Conservation (phyloP, 2,888 invertebrate genomes). For the Odiellus spinosus region DNA sequence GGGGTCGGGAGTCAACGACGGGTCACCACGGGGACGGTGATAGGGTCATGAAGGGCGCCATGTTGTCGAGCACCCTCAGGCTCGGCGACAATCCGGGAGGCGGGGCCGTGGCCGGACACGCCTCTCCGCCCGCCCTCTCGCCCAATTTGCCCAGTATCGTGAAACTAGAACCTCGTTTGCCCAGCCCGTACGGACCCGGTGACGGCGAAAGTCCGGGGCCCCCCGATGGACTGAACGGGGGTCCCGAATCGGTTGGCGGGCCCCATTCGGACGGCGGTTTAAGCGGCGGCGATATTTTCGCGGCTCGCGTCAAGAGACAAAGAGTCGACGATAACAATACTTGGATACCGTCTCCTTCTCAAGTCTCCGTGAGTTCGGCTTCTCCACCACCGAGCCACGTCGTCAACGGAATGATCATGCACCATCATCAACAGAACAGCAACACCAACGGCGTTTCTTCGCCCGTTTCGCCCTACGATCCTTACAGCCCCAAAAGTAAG, state of each 20-base stretch:
- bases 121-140: conserved; percentile 15
- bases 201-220: background rate
- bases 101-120: conserved; percentile 9
- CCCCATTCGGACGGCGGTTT: background rate
- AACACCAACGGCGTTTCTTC: no score
- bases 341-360: conserved; percentile 17
- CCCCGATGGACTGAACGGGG: background rate
- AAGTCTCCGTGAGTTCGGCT: conserved; percentile 15
- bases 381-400: conserved; percentile 12
- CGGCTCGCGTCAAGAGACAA: conserved; percentile 10
- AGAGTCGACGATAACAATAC: conserved; percentile 10
- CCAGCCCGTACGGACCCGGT: conserved; percentile 9
- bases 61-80: background rate
- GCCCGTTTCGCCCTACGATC: no score
- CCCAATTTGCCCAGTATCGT: conserved; percentile 17
- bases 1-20: no score
- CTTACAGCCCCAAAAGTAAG: no score
- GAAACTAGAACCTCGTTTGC: conserved; percentile 16
- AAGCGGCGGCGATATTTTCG: conserved; percentile 1
- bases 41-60: background rate
- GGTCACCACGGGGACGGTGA: no score
- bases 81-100: background rate
- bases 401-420: no score
- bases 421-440: no score
- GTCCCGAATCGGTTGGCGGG: background rate